These are phyloP conservation scores for Glossosoma conforme DNA, from an alignment of 1,140 invertebrate genomes.

Conservation along the genomic window DNA sequence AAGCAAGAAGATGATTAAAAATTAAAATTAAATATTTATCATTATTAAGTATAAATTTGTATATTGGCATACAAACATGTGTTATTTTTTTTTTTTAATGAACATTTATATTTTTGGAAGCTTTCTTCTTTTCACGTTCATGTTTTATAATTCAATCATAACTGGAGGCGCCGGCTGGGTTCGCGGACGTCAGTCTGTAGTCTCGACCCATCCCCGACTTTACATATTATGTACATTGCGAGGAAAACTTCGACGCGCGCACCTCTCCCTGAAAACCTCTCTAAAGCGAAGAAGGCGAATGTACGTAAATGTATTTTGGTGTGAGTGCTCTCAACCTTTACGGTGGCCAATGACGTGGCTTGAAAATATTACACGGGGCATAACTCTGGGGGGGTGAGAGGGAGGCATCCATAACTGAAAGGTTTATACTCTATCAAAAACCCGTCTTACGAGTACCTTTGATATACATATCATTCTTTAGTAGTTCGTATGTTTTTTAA, in stretches of 20 bases:
- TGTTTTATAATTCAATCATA: slow-evolving; percentile 30
- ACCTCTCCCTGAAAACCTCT: slow-evolving; percentile 4
- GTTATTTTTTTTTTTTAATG: slow-evolving; percentile 3
- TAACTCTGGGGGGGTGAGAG: not conserved
- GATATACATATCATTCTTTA: no score
- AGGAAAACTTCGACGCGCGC: slow-evolving; percentile 25
- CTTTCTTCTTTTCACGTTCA: slow-evolving; percentile 9
- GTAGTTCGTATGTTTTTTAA: no score
- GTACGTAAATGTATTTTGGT: slow-evolving; percentile 23
- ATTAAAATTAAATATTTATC: no score
- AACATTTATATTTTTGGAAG: not conserved
- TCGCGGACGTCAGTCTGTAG: slow-evolving; percentile 3
- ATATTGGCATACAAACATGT: no score
- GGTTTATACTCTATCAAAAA: no score
- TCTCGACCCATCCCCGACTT: slow-evolving; percentile 14
- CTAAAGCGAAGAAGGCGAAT: not conserved
- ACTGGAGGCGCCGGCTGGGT: slow-evolving; percentile 9
- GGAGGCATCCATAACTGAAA: no score
- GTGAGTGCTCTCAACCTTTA: slow-evolving; percentile 29
- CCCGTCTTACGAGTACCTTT: no score
- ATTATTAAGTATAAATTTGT: no score
- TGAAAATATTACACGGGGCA: slow-evolving; percentile 28
- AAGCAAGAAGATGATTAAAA: no score
- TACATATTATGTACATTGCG: no score
- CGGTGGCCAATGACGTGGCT: slow-evolving; percentile 30